These are phyloP conservation scores for Aspiorhynchus laticeps DNA, from an alignment of 2,113 vertebrate genomes.

Conservation along the genomic window DNA sequence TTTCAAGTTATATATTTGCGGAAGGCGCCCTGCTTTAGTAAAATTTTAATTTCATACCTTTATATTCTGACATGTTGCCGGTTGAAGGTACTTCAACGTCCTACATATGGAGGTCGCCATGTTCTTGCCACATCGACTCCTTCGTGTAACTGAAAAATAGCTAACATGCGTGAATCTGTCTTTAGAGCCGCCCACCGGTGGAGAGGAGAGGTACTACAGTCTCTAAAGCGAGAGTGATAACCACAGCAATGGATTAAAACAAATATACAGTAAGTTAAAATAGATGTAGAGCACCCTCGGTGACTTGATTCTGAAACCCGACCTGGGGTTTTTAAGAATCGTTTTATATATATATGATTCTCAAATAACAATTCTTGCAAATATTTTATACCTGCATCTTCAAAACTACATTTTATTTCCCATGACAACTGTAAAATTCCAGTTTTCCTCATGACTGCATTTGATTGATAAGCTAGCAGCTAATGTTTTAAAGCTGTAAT, in stretches of 20 bases:
- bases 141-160: not conserved
- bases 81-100: slow-evolving; percentile 56
- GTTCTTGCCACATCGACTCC: slow-evolving; percentile 2
- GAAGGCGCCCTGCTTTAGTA: not conserved
- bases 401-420: not conserved
- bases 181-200: slow-evolving; percentile 3
- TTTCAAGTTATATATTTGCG: not conserved
- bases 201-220: slow-evolving; percentile 3
- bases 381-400: not conserved
- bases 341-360: not conserved
- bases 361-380: not conserved
- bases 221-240: too few relatives aligned
- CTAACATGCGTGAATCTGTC: too few relatives aligned
- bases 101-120: slow-evolving; percentile 79
- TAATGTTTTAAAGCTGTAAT: not conserved
- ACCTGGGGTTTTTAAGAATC: too few relatives aligned
- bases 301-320: too few relatives aligned
- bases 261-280: too few relatives aligned
- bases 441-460: not conserved
- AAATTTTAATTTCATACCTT: slow-evolving; percentile 59
- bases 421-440: not conserved
- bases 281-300: too few relatives aligned
- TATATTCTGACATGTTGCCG: slow-evolving; percentile 56
- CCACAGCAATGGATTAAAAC: too few relatives aligned
- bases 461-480: not conserved